phyloP scores from a whole-genome alignment of 2,888 invertebrate species.

The Caradrina clavipalpis region DNA sequence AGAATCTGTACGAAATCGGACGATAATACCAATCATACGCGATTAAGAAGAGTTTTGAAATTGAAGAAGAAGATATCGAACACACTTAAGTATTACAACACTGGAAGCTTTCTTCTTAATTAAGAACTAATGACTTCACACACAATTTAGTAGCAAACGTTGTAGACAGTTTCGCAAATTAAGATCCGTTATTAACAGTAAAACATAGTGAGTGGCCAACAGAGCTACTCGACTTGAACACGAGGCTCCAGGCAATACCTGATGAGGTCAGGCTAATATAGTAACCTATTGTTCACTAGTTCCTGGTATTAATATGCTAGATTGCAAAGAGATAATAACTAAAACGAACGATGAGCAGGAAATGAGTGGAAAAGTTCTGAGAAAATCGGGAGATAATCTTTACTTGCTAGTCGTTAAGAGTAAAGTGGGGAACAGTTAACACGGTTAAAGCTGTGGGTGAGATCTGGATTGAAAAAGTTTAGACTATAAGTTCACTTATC shows the following conservation, averaged over 20 bases:
- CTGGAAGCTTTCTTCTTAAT: constrained; percentile 34
- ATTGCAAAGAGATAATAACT: constrained; percentile 21
- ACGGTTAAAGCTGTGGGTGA: constrained; percentile 33
- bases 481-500: not conserved
- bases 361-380: constrained; percentile 49
- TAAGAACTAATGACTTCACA: constrained; percentile 49
- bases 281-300: constrained; percentile 53
- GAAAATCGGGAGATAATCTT: constrained; percentile 43
- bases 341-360: constrained; percentile 30
- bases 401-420: constrained; percentile 43
- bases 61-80: not conserved
- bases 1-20: too few relatives aligned
- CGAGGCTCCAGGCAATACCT: constrained; percentile 50
- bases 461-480: constrained; percentile 12
- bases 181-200: constrained; percentile 75
- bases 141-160: constrained; percentile 46
- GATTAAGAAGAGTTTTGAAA: not conserved
- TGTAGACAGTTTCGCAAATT: constrained; percentile 66
- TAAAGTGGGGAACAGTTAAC: constrained; percentile 41
- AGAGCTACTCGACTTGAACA: constrained; percentile 60
- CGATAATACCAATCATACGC: too few relatives aligned
- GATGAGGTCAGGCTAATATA: constrained; percentile 49
- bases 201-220: constrained; percentile 54
- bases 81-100: constrained; percentile 12
- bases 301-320: constrained; percentile 39